Evolutionary conservation across 2,113 vertebrate species (phyloP).

Genomic region (Hucho hucho): DNA sequence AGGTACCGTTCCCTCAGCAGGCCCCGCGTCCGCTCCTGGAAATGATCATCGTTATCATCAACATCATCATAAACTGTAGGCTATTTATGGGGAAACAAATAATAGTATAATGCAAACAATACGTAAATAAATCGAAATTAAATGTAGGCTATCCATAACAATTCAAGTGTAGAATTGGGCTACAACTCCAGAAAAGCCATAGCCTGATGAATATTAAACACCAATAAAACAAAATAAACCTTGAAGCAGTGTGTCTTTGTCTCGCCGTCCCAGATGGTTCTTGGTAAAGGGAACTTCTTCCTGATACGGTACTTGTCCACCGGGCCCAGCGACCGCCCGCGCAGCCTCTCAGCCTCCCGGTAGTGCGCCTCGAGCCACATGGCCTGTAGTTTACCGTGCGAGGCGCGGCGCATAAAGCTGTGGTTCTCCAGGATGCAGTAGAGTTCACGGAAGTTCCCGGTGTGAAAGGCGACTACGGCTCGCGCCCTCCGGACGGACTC

Average conservation of each 20-base stretch:
- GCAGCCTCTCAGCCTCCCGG: slow-evolving; percentile 96
- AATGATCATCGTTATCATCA: too few species aligned
- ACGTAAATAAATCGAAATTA: too few species aligned
- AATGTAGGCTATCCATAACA: too few species aligned
- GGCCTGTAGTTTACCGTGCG: slow-evolving; percentile 94
- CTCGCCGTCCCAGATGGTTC: slow-evolving; percentile 98
- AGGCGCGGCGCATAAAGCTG: slow-evolving; percentile 93
- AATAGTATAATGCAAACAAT: too few species aligned
- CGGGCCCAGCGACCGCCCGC: slow-evolving; percentile 91
- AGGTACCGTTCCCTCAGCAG: slow-evolving; percentile 98
- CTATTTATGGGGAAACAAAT: too few species aligned
- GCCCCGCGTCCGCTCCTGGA: slow-evolving; percentile 89
- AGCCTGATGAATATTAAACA: too few species aligned
- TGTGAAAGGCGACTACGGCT: slow-evolving; percentile 95
- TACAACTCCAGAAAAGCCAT: too few species aligned
- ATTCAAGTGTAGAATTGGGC: too few species aligned
- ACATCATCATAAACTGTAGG: too few species aligned
- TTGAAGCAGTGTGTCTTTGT: slow-evolving; percentile 99
- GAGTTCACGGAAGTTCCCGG: slow-evolving; percentile 93
- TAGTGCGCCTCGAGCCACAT: slow-evolving; percentile 99
- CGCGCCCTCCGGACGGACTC: slow-evolving; percentile 97
- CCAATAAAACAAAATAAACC: too few species aligned
- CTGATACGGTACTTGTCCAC: slow-evolving; percentile 98
- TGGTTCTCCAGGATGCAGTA: slow-evolving; percentile 98
- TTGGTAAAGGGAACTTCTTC: slow-evolving; percentile 98